These are phyloP conservation scores for Pristionchus fissidentatus DNA, from an alignment of 2,888 invertebrate genomes.

Conservation along the genomic window DNA sequence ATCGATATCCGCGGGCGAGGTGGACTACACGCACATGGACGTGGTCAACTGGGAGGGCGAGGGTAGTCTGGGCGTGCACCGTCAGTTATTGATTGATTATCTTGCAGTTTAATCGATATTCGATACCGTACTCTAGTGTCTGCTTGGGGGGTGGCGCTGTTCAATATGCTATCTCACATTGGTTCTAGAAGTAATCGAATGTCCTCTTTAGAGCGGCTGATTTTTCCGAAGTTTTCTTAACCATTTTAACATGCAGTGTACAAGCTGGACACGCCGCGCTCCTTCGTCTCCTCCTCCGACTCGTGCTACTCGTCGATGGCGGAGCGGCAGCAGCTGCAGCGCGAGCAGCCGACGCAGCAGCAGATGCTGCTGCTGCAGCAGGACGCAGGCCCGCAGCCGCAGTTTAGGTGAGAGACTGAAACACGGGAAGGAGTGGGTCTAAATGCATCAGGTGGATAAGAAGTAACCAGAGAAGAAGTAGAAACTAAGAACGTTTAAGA, in stretches of 20 bases:
- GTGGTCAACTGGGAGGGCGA: background rate
- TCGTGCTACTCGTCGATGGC: slow-evolving; percentile 44
- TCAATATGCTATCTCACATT: no score
- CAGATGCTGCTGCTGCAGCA: background rate
- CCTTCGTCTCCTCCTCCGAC: slow-evolving; percentile 50
- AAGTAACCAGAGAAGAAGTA: no score
- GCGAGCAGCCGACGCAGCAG: background rate
- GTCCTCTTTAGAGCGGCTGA: background rate
- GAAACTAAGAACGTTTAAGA: no score
- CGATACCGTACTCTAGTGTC: no score
- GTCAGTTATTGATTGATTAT: background rate
- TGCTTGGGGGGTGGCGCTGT: no score
- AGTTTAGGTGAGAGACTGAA: slow-evolving; percentile 1
- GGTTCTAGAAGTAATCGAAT: background rate
- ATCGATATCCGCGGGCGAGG: background rate
- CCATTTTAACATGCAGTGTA: background rate
- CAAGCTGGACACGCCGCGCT: slow-evolving; percentile 52
- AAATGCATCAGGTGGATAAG: no score
- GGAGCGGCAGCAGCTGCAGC: background rate
- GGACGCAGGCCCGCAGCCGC: background rate
- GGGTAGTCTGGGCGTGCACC: background rate
- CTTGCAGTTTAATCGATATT: background rate
- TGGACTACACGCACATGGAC: slow-evolving; percentile 25
- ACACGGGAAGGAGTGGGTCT: no score
- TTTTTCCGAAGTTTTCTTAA: no score